A percentile compares a stretch with the other conserved stretches of the same genome.
phyloP scores from a whole-genome alignment of 2,113 vertebrate genomes.

The Anas platyrhynchos region DNA sequence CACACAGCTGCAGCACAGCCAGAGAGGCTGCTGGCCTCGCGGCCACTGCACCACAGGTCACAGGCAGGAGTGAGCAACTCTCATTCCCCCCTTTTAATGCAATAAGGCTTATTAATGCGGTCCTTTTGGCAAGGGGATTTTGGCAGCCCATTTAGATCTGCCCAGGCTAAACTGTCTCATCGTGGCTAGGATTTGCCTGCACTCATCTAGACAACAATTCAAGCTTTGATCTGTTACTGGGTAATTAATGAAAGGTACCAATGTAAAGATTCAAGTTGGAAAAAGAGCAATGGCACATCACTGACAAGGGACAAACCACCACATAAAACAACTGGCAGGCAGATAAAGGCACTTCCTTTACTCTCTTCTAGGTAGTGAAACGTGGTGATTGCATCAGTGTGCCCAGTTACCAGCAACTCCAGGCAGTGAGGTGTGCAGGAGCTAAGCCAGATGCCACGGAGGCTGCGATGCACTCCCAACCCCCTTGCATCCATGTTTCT shows the following conservation, averaged over 20 bases:
- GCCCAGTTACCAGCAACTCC: not conserved
- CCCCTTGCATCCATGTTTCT: fast-evolving
- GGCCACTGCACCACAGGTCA: fast-evolving
- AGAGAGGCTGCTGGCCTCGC: not conserved
- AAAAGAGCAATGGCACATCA: not conserved
- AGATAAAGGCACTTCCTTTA: not conserved
- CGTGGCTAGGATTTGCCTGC: not conserved
- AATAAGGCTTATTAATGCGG: fast-evolving
- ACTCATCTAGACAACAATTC: fast-evolving
- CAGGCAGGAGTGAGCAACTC: fast-evolving
- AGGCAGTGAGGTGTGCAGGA: not conserved
- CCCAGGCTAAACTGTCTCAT: not conserved
- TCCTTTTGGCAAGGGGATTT: too few relatives aligned
- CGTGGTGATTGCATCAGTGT: fast-evolving
- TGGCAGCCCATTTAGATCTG: not conserved
- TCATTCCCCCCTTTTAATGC: fast-evolving
- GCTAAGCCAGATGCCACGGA: fast-evolving
- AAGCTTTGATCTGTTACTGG: not conserved
- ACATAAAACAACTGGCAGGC: not conserved
- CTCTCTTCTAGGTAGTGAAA: not conserved
- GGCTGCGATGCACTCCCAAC: too few relatives aligned
- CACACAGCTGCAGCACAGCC: not conserved
- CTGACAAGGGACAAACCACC: not conserved
- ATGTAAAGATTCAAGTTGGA: not conserved
- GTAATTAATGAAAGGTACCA: not conserved